These are phyloP conservation scores for Oreochromis aureus DNA, from an alignment of 2,113 vertebrate species.

Conservation along the genomic window DNA sequence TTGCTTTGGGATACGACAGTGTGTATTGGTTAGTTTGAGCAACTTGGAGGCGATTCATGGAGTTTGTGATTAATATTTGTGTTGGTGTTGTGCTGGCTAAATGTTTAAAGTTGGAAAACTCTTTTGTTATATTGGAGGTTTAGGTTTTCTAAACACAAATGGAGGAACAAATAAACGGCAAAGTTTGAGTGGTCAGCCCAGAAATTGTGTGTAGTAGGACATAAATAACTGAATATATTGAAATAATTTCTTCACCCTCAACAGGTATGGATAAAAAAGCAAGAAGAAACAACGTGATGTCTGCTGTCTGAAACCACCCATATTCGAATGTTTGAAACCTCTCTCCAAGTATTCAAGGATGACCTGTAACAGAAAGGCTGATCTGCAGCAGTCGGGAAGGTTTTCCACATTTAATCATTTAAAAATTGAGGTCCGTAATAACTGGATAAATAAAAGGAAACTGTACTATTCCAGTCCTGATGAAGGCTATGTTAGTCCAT, in stretches of 20 bases:
- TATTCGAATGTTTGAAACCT: neutral
- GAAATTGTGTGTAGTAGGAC: neutral
- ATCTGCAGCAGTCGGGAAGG: rapidly evolving
- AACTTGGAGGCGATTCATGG: neutral
- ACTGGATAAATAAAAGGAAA: neutral
- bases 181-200: neutral
- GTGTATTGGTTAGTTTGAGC: neutral
- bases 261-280: neutral
- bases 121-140: neutral
- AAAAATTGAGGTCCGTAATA: neutral
- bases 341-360: constrained; percentile 9
- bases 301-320: neutral
- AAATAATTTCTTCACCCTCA: neutral
- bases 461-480: neutral
- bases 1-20: neutral
- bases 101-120: neutral
- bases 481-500: neutral
- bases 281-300: neutral
- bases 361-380: neutral
- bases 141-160: rapidly evolving
- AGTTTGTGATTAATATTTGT: neutral
- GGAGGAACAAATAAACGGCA: neutral
- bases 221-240: neutral
- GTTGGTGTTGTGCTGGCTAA: neutral
- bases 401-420: neutral